Evolutionary conservation across 2,797 vertebrate genomes (phyloP).

Genomic region (Sandelia bainsii): DNA sequence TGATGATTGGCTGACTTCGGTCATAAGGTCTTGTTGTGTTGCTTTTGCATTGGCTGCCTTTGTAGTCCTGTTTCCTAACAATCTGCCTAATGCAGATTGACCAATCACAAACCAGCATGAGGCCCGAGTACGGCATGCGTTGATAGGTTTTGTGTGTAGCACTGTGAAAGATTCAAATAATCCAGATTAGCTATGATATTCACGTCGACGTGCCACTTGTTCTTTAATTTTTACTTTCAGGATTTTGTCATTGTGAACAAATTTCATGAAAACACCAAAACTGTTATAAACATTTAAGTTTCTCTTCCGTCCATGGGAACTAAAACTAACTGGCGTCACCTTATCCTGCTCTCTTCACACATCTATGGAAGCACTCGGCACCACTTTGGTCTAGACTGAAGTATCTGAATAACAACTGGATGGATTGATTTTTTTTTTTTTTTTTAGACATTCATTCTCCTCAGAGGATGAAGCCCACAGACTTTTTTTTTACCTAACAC

Average conservation of each 20-base stretch:
- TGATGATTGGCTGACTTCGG: slow-evolving; percentile 82
- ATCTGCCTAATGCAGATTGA: slow-evolving; percentile 55
- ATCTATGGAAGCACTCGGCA: too few relatives aligned
- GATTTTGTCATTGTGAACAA: neutral
- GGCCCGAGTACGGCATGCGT: slow-evolving; percentile 35
- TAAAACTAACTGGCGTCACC: too few relatives aligned
- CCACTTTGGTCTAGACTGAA: too few relatives aligned
- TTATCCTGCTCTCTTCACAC: too few relatives aligned
- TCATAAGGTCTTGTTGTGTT: slow-evolving; percentile 57
- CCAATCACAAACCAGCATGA: slow-evolving; percentile 52
- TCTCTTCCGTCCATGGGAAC: too few relatives aligned
- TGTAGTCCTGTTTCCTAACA: slow-evolving; percentile 10
- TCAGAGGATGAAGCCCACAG: neutral
- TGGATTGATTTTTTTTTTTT: neutral
- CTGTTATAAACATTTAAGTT: neutral
- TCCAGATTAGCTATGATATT: neutral
- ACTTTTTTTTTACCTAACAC: neutral
- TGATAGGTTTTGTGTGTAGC: slow-evolving; percentile 28
- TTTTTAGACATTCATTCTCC: neutral
- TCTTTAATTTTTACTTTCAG: too few relatives aligned
- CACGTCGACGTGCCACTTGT: neutral
- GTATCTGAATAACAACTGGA: neutral
- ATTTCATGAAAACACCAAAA: slow-evolving; percentile 5
- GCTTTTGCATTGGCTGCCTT: slow-evolving; percentile 63
- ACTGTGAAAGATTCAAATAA: neutral